These are phyloP conservation scores for Bergia sp. DNA, from an alignment of 92 coral and sea anemone species.

Conservation along the genomic window DNA sequence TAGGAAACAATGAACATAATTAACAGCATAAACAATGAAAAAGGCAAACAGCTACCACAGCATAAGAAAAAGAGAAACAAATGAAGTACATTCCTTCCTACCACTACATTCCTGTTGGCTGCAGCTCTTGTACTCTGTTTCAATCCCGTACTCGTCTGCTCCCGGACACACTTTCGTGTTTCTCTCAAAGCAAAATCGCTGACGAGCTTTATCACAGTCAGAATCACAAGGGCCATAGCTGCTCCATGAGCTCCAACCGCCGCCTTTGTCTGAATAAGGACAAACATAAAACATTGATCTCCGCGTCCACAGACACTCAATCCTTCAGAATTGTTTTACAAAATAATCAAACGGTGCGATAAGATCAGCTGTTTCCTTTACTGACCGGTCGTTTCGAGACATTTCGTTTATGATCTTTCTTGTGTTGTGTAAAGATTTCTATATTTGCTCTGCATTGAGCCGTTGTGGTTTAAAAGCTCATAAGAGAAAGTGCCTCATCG, in stretches of 20 bases:
- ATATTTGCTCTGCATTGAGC: no score
- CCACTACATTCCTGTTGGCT: conserved; percentile 44
- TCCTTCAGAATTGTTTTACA: no score
- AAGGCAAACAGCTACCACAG: neutral
- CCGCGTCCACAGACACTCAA: no score
- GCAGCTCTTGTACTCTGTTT: conserved; percentile 26
- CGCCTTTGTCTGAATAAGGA: conserved; percentile 20
- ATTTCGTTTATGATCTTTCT: no score
- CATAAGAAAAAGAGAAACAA: neutral
- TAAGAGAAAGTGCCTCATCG: no score
- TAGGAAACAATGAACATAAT: no score
- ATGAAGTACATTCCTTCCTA: neutral
- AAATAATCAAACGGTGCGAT: no score
- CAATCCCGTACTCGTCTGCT: conserved; percentile 43
- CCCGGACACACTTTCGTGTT: conserved; percentile 42
- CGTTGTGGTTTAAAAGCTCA: no score
- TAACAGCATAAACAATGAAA: no score
- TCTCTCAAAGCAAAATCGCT: conserved; percentile 52
- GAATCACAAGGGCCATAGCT: conserved; percentile 51
- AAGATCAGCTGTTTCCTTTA: no score
- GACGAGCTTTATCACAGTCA: conserved; percentile 42
- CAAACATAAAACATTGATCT: neutral
- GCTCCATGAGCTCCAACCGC: conserved; percentile 60
- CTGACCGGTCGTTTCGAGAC: no score
- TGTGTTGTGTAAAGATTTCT: no score